Conservation (phyloP, 1,140 invertebrate genomes). For the Sycophila sp. region DNA sequence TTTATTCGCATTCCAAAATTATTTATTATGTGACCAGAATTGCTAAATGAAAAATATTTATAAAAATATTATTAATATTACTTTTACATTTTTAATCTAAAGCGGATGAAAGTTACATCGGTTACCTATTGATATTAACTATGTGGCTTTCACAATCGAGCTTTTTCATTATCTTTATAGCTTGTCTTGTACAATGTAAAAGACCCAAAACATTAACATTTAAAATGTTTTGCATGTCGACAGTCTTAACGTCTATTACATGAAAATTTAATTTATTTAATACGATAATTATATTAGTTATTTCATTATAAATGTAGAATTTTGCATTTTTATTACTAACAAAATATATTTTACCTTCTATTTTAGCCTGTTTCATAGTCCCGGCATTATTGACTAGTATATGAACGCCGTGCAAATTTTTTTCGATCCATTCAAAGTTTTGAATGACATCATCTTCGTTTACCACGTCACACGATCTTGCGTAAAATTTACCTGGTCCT, state of each 20-base stretch:
- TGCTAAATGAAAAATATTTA: neutral
- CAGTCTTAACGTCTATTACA: slow-evolving; percentile 1
- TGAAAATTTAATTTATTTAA: neutral
- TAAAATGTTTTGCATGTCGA: neutral
- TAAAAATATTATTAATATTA: neutral
- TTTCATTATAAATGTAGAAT: slow-evolving; percentile 3
- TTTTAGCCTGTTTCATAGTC: neutral
- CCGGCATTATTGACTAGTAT: slow-evolving; percentile 20
- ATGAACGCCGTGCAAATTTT: slow-evolving; percentile 1
- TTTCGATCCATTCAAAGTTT: slow-evolving; percentile 10
- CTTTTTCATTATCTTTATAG: slow-evolving; percentile 13
- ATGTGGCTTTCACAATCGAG: neutral
- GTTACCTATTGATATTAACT: slow-evolving; percentile 28
- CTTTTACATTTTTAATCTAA: too few species aligned
- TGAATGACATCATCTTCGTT: slow-evolving; percentile 13
- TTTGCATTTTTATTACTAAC: too few species aligned
- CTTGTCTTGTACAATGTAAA: slow-evolving; percentile 1
- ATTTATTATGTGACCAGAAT: neutral
- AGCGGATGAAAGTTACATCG: too few species aligned
- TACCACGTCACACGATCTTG: slow-evolving; percentile 4
- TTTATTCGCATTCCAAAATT: neutral
- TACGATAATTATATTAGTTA: neutral
- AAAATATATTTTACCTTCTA: too few species aligned
- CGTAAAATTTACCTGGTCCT: slow-evolving; percentile 19
- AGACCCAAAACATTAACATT: slow-evolving; percentile 18